Conservation (phyloP, 1,140 invertebrate species). For the Aphis gossypii region DNA sequence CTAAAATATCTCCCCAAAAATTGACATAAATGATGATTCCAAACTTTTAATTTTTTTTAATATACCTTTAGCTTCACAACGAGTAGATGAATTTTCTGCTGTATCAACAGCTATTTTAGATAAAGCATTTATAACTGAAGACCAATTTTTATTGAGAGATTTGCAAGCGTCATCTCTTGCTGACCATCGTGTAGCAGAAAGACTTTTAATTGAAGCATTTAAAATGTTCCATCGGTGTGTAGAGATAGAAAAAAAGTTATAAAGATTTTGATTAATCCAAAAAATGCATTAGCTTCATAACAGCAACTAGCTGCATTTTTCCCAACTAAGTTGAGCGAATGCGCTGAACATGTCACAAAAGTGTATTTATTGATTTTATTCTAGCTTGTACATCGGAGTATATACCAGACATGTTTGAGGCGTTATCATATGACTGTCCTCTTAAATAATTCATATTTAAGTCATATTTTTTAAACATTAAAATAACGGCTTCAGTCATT, state of each 20-base stretch:
- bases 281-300: slow-evolving; percentile 60
- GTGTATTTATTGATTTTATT: slow-evolving; percentile 60
- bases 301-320: slow-evolving; percentile 46
- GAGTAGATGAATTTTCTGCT: neutral
- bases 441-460: neutral
- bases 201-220: slow-evolving; percentile 47
- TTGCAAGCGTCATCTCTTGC: slow-evolving; percentile 59
- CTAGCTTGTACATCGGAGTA: slow-evolving; percentile 62
- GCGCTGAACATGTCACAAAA: slow-evolving; percentile 63
- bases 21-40: neutral
- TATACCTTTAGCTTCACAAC: neutral
- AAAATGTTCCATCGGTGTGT: slow-evolving; percentile 59
- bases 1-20: neutral
- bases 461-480: neutral
- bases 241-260: slow-evolving; percentile 61
- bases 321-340: slow-evolving; percentile 63
- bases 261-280: slow-evolving; percentile 61
- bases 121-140: neutral
- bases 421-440: neutral
- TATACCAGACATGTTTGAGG: neutral
- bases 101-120: neutral
- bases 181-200: slow-evolving; percentile 60
- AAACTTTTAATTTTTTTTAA: neutral
- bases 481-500: neutral
- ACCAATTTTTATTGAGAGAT: slow-evolving; percentile 24